These are phyloP conservation scores for Leptinotarsa texana DNA, from an alignment of 1,140 invertebrate species.

Conservation along the genomic window DNA sequence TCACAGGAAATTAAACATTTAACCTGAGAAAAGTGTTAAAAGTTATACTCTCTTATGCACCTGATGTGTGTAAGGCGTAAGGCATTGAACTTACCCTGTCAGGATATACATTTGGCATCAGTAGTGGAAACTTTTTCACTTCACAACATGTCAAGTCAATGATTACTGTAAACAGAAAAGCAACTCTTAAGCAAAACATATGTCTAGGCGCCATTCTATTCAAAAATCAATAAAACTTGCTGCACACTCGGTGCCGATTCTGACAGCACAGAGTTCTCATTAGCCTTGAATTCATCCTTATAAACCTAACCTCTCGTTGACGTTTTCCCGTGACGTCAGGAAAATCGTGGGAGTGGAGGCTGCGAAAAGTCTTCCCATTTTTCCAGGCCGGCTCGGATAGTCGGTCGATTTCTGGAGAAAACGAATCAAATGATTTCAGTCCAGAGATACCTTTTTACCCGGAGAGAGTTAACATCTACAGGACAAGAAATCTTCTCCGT, in stretches of 20 bases:
- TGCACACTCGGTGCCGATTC: neutral
- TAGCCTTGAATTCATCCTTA: neutral
- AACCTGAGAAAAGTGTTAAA: constrained; percentile 11
- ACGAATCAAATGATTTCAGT: too few relatives aligned
- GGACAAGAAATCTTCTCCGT: too few relatives aligned
- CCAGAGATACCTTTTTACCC: too few relatives aligned
- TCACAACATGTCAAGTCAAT: constrained; percentile 41
- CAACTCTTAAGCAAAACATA: constrained; percentile 40
- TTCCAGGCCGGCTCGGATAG: too few relatives aligned
- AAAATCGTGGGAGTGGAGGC: too few relatives aligned
- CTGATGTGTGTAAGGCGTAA: constrained; percentile 28
- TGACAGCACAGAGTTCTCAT: neutral
- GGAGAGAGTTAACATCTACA: too few relatives aligned
- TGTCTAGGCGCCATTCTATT: constrained; percentile 41
- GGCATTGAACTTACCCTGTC: constrained; percentile 61
- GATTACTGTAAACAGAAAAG: constrained; percentile 37
- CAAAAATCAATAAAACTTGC: constrained; percentile 23
- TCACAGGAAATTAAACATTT: too few relatives aligned
- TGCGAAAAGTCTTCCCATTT: too few relatives aligned
- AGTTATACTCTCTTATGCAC: constrained; percentile 20
- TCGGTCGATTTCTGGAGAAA: too few relatives aligned
- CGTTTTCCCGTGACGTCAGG: neutral
- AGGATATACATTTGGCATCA: constrained; percentile 75
- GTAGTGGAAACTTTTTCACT: constrained; percentile 63
- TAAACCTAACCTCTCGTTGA: constrained; percentile 2